Base-by-base conservation (phyloP, 2,797 vertebrate genomes). In the Micropoecilia bifurca region DNA sequence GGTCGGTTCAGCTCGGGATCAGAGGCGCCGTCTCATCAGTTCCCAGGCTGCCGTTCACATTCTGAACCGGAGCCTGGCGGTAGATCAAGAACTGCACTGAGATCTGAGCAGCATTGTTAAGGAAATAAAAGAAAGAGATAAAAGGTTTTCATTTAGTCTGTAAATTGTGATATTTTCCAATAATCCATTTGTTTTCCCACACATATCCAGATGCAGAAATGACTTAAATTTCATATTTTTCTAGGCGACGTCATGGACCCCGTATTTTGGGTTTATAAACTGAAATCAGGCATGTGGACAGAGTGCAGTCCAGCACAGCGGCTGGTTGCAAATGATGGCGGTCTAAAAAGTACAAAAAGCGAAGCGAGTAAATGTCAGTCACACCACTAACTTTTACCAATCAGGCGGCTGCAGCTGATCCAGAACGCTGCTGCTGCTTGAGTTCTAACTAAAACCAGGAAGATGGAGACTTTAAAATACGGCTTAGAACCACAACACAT, bases 1-100 rank as follows among this genome's bases (percentile, higher is more conserved):
- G 10, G 45, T 1, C 9, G 63, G n/a, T 33, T 83, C 83, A 96
- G 85, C 82, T 81, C 0, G 71, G 13, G 0, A 99, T 94, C 4
- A 99, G 96, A 4, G 97, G 94, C 0, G 92, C 85, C 0, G 77
- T 91, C 90, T 99, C 97, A 0, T 93, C 95, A 0, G 45, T 30
- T 6, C 14, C 7, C n/a, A 48, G 4, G 57, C 5, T 47, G 12
- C 48, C 41, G 30, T 57, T 75, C 48, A 33, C 7, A 22, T 30
- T 48, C 33, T 9, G 68, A n/a, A 25, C 46, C 0, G 55, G 50
- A 59, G 87, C 0, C 1, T 90, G 89, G 0, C 90, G 90, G 57
- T 99, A 99, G 0, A 90, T 78, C 0, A 99, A 28, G 88, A 99
- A 99, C 95, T 99, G 98, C 28, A 96, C 2, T 0, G 97, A 97